phyloP scores from a whole-genome alignment of 2,888 invertebrate species.

The Cantharis flavilabris region DNA sequence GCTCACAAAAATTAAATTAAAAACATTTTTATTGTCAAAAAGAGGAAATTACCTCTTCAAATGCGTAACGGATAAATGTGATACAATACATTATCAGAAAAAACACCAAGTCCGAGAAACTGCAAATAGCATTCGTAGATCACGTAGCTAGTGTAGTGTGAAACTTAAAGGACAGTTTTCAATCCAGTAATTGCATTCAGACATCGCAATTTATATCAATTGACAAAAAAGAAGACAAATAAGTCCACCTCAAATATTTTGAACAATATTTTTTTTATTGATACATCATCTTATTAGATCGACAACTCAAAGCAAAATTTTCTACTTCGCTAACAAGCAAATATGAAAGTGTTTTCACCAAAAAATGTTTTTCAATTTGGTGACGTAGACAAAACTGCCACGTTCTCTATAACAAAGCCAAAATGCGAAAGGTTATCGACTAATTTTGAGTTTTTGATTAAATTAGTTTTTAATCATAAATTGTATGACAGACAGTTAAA shows the following conservation, averaged over 20 bases:
- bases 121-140: constrained; percentile 41
- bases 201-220: constrained; percentile 26
- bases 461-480: background rate
- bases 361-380: background rate
- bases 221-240: constrained; percentile 26
- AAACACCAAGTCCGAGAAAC: constrained; percentile 35
- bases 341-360: background rate
- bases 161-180: constrained; percentile 45
- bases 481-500: background rate
- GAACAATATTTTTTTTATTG: constrained; percentile 24
- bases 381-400: background rate
- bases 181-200: constrained; percentile 40
- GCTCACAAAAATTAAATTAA: background rate
- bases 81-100: constrained; percentile 40
- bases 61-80: constrained; percentile 30
- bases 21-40: background rate
- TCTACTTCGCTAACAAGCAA: background rate
- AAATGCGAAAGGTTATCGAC: background rate
- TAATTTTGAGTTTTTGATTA: background rate
- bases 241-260: constrained; percentile 9
- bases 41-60: constrained; percentile 22
- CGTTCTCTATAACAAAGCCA: background rate
- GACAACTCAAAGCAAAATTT: background rate
- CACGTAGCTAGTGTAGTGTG: constrained; percentile 44
- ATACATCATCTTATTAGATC: constrained; percentile 14